Evolutionary conservation across 2,888 invertebrate species (phyloP), one percentile per base, ranked within the genome.

Genomic region (Axea sp.): DNA sequence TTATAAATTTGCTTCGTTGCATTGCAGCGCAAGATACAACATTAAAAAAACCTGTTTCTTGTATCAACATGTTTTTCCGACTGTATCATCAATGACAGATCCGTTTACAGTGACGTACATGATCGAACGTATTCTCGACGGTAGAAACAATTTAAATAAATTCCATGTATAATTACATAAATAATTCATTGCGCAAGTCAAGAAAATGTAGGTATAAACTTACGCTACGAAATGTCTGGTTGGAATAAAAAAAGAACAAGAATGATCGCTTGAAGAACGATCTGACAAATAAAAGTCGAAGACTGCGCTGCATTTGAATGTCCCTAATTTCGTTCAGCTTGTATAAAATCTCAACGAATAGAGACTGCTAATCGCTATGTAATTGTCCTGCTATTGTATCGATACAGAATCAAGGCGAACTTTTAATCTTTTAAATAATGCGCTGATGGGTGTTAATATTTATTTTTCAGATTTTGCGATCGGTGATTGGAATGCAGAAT

Each of bases 81-180:
- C 22, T 19, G 45, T 45, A 45, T 37, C 53, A 65, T 55, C 53
- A 55, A 26, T 65, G 45, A 65, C 55, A 45, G 45, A 65, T 45
- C 15, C 53, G 55, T 65, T 65, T 47, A 43, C 4, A 35, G 19
- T 45, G 45, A 45, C 45, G 28, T 45, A 37, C 45, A 41, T 33
- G 64, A 24, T 64, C 30, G 11, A 62, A 11, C n/a, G 39, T 15
- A 35, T 5, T 8, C 24, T 45, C 19, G 11, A 28, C 11, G 43
- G 14, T 55, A 12, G 11, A 45, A 47, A 49, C 39, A 26, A 49
- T 57, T 49, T 49, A 57, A 67, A 59, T 51, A 51, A 59, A 68
- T 68, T 68, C 68, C 59, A 51, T 68, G 7, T 51, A 51, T 51
- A 68, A 59, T 59, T 43, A 35, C 51, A 68, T 68, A 59, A 68